These are phyloP conservation scores for Coboldia fuscipes DNA, from an alignment of 1,140 invertebrate genomes.

Conservation along the genomic window DNA sequence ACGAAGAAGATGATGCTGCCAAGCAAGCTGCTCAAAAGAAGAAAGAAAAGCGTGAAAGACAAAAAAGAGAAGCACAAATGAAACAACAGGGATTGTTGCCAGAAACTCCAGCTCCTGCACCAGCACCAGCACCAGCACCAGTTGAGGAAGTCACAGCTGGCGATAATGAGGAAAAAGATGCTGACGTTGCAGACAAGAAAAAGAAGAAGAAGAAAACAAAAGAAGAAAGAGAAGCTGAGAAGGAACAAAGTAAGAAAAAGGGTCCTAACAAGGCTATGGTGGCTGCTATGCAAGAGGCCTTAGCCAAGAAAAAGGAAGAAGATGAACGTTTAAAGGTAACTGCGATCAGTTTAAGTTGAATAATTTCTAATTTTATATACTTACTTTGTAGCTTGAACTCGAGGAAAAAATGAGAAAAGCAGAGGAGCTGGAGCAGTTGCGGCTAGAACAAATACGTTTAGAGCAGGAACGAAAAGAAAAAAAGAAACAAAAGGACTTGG, in stretches of 20 bases:
- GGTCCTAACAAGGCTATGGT: conserved; percentile 56
- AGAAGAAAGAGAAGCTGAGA: conserved; percentile 31
- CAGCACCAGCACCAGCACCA: conserved; percentile 7
- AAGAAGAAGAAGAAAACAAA: conserved; percentile 29
- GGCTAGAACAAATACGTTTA: conserved; percentile 50
- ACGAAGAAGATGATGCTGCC: conserved; percentile 37
- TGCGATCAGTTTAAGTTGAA: background rate
- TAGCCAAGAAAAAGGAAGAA: conserved; percentile 75
- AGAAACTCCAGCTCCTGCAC: conserved; percentile 13
- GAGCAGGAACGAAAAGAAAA: conserved; percentile 75
- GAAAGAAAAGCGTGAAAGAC: conserved; percentile 68
- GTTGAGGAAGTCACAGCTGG: conserved; percentile 13
- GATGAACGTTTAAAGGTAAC: conserved; percentile 40
- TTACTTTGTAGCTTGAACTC: conserved; percentile 36
- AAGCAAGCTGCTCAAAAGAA: conserved; percentile 71
- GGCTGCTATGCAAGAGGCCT: conserved; percentile 71
- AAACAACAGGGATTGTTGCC: conserved; percentile 24
- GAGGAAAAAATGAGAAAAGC: conserved; percentile 53
- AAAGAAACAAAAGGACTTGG: conserved; percentile 90
- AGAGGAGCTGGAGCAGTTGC: conserved; percentile 48
- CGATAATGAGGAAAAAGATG: conserved; percentile 18
- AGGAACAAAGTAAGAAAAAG: conserved; percentile 24
- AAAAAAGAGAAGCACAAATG: conserved; percentile 40
- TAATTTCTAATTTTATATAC: background rate
- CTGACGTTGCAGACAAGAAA: conserved; percentile 24